A percentile compares a stretch with the other conserved stretches of the same genome.
phyloP scores from a whole-genome alignment of 2,888 invertebrate genomes.

The Lasius platythorax region DNA sequence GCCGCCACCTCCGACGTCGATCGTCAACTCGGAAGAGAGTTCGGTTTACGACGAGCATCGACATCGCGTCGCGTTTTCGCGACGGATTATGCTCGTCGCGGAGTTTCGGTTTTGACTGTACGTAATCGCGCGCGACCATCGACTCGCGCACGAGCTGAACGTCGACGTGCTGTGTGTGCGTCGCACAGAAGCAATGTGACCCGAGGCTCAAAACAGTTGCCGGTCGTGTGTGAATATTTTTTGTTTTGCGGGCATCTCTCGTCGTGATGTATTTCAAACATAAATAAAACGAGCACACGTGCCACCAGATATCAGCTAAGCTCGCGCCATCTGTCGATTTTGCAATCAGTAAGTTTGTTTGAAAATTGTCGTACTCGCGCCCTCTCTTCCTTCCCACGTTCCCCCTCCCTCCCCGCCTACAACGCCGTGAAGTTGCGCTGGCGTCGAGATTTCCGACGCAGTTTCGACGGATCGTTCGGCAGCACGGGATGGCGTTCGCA shows the following conservation, averaged over 20 bases:
- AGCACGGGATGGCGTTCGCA: not conserved
- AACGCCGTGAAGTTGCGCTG: not conserved
- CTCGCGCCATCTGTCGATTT: conserved; percentile 23
- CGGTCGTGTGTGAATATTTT: not conserved
- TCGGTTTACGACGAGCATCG: not conserved
- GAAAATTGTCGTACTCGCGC: conserved; percentile 19
- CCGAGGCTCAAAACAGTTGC: not conserved
- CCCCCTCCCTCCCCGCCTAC: not conserved
- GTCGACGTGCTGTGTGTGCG: not conserved
- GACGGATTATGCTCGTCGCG: not conserved
- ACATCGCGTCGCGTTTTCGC: not conserved
- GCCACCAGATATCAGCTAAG: not conserved
- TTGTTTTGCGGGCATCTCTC: not conserved
- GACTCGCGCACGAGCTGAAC: not conserved
- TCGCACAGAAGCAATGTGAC: not conserved
- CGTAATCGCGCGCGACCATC: not conserved
- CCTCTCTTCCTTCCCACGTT: not conserved
- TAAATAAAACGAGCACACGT: conserved; percentile 16
- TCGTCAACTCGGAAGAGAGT: not conserved
- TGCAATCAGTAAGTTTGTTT: not conserved
- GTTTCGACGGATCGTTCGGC: conserved; percentile 31
- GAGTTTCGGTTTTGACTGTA: not conserved
- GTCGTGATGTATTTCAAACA: not conserved
- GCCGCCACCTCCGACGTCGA: not conserved
- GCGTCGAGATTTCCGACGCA: not conserved